phyloP scores from a whole-genome alignment of 2,888 invertebrate genomes.

The Celastrina argiolus region DNA sequence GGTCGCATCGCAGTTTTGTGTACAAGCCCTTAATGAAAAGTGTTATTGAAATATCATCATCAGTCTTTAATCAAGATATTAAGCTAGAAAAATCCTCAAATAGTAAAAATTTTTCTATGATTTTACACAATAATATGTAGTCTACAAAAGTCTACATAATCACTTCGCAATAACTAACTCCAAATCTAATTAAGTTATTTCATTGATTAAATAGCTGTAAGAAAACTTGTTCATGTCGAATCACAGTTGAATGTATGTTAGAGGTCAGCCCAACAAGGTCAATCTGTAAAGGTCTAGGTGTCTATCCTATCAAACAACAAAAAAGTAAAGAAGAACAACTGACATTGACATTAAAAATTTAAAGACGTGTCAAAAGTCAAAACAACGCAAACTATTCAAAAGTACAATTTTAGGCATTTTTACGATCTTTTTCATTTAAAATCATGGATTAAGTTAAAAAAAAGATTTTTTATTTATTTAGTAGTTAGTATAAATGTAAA shows the following conservation, averaged over 20 bases:
- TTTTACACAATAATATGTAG: too few species aligned
- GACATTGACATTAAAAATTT: conserved; percentile 32
- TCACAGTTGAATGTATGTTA: neutral
- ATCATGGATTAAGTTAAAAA: neutral
- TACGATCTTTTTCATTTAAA: neutral
- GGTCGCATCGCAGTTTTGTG: too few species aligned
- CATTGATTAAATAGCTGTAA: neutral
- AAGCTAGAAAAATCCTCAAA: too few species aligned
- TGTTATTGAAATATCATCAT: too few species aligned
- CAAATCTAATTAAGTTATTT: too few species aligned
- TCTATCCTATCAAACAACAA: neutral
- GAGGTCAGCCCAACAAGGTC: neutral
- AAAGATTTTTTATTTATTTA: neutral
- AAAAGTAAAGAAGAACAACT: conserved; percentile 5
- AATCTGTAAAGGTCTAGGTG: neutral
- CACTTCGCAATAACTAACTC: too few species aligned
- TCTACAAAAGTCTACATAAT: too few species aligned
- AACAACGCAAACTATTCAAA: conserved; percentile 28
- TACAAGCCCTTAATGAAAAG: too few species aligned
- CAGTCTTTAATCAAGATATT: too few species aligned
- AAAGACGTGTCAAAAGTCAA: conserved; percentile 32
- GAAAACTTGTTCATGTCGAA: neutral
- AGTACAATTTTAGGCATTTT: conserved; percentile 22
- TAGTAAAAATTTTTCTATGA: too few species aligned
- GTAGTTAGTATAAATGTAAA: too few species aligned